These are phyloP conservation scores for Loris lydekkerianus DNA, from an alignment of 2,797 vertebrate species.

Conservation along the genomic window DNA sequence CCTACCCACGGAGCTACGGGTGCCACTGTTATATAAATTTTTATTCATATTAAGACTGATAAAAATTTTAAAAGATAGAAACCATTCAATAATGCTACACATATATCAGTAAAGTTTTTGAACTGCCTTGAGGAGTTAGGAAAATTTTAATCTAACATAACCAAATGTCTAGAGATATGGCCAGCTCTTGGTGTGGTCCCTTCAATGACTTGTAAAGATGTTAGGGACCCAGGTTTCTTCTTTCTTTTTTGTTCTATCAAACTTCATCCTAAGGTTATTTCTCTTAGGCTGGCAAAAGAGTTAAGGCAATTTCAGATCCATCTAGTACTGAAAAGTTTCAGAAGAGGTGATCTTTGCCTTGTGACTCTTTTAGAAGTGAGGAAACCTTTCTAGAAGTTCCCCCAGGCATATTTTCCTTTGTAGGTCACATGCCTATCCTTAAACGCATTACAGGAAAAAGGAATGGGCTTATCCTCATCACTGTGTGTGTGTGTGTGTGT, in stretches of 20 bases:
- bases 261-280: not conserved
- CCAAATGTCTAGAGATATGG: not conserved
- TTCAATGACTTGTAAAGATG: not conserved
- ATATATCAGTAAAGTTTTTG: not conserved
- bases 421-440: not conserved
- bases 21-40: not conserved
- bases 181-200: not conserved
- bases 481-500: not conserved
- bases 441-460: not conserved
- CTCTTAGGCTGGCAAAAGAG: not conserved
- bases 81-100: not conserved
- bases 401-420: not conserved
- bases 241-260: not conserved
- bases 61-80: conserved; percentile 30
- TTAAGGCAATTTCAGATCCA: not conserved
- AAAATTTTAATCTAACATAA: not conserved
- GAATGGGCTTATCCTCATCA: not conserved
- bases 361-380: not conserved
- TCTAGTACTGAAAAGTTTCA: not conserved
- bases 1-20: too few relatives aligned
- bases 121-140: not conserved
- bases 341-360: not conserved
- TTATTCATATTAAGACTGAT: not conserved
- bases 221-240: not conserved
- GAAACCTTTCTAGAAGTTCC: not conserved